These are phyloP conservation scores for Brachyopa scutellaris DNA, from an alignment of 2,888 invertebrate species.

Conservation along the genomic window DNA sequence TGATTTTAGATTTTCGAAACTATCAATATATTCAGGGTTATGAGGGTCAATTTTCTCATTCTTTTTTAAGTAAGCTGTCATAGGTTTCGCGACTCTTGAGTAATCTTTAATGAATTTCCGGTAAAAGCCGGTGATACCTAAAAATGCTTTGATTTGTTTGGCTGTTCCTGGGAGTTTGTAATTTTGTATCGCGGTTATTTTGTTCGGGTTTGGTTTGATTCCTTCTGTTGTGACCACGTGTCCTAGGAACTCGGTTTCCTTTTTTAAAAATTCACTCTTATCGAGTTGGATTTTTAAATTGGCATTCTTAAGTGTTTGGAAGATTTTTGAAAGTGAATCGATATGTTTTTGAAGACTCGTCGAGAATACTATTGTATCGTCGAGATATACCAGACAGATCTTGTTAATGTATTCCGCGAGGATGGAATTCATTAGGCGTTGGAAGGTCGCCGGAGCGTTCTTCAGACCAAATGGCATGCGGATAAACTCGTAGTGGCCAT, in stretches of 20 bases:
- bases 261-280: neutral
- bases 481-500: too few relatives aligned
- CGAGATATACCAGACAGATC: neutral
- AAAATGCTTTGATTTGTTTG: too few relatives aligned
- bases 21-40: neutral
- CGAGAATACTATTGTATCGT: neutral
- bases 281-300: neutral
- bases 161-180: too few relatives aligned
- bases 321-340: neutral
- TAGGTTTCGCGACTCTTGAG: neutral
- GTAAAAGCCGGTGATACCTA: constrained; percentile 6
- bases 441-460: too few relatives aligned
- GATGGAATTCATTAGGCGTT: too few relatives aligned
- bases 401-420: too few relatives aligned
- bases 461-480: too few relatives aligned
- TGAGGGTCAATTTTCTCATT: neutral
- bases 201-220: neutral
- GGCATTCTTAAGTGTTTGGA: neutral
- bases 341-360: neutral
- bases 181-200: neutral
- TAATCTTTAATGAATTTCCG: constrained; percentile 12
- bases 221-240: neutral
- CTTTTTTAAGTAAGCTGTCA: too few relatives aligned
- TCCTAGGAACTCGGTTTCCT: neutral
- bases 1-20: neutral